These are phyloP conservation scores for Callionymus lyra DNA, from an alignment of 2,113 vertebrate genomes.

Conservation along the genomic window DNA sequence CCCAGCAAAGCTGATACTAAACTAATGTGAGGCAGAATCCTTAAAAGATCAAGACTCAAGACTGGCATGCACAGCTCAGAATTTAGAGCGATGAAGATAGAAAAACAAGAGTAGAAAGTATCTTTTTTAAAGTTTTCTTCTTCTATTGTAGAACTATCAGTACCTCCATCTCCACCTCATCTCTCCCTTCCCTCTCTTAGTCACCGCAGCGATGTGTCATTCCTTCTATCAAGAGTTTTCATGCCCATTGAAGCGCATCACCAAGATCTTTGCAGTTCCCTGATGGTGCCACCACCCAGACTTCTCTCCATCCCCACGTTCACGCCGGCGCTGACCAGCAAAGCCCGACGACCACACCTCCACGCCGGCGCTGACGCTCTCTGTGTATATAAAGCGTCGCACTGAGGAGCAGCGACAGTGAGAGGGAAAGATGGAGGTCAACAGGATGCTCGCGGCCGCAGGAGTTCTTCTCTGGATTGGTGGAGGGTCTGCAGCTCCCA, in stretches of 20 bases:
- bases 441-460: conserved; percentile 33
- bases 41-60: too few relatives aligned
- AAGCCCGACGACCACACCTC: conserved; percentile 44
- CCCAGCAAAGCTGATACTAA: too few relatives aligned
- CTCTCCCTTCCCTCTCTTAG: conserved; percentile 60
- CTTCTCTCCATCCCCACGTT: background rate
- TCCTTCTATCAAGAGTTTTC: conserved; percentile 64
- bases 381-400: conserved; percentile 65
- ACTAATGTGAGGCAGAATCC: too few relatives aligned
- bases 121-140: too few relatives aligned
- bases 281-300: conserved; percentile 42
- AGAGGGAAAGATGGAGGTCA: conserved; percentile 59
- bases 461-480: conserved; percentile 56
- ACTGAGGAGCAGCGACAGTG: conserved; percentile 20
- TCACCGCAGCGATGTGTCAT: conserved; percentile 67
- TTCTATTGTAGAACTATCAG: too few relatives aligned
- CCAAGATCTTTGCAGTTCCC: conserved; percentile 51
- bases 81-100: too few relatives aligned
- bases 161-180: conserved; percentile 40
- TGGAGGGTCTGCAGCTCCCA: conserved; percentile 64
- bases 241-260: conserved; percentile 62
- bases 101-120: too few relatives aligned
- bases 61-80: too few relatives aligned
- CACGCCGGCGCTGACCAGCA: conserved; percentile 28
- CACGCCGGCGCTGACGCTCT: conserved; percentile 29